Percentiles rank a stretch among this genome's conserved stretches.
Evolutionary conservation across 2,888 invertebrate species (phyloP).

Genomic region (Acleris sparsana): DNA sequence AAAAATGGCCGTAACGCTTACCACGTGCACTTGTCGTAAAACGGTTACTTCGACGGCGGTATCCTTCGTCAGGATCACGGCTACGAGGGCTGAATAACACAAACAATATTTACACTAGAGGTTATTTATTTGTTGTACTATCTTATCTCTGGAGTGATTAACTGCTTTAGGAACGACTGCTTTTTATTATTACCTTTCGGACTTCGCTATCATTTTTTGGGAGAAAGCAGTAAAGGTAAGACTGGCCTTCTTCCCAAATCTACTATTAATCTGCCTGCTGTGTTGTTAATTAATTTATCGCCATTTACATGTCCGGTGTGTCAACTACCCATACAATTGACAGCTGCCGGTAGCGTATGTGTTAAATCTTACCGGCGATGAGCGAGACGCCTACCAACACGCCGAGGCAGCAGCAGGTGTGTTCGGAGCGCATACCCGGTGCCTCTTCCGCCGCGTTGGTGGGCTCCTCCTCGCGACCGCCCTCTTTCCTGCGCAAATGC

Average conservation of each 20-base stretch:
- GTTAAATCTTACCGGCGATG: slow-evolving; percentile 69
- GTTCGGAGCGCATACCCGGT: slow-evolving; percentile 72
- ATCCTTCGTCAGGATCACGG: slow-evolving; percentile 78
- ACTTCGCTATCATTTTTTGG: too few relatives aligned
- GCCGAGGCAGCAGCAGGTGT: slow-evolving; percentile 80
- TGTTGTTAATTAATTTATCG: too few relatives aligned
- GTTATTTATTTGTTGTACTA: neutral
- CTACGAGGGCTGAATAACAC: slow-evolving; percentile 73
- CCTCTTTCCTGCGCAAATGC: slow-evolving; percentile 70
- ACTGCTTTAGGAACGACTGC: too few relatives aligned
- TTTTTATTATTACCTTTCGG: too few relatives aligned
- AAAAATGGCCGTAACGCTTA: slow-evolving; percentile 49
- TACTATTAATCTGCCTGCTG: too few relatives aligned
- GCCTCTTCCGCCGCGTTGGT: slow-evolving; percentile 69
- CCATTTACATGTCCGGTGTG: too few relatives aligned
- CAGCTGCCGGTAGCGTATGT: too few relatives aligned
- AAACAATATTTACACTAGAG: neutral
- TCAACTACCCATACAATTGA: too few relatives aligned
- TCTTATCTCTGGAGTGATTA: neutral
- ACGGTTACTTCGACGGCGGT: slow-evolving; percentile 71
- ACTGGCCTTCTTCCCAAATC: too few relatives aligned
- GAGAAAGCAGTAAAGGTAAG: too few relatives aligned
- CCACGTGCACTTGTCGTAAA: slow-evolving; percentile 79
- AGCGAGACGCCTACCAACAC: slow-evolving; percentile 81
- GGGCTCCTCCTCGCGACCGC: slow-evolving; percentile 78